Evolutionary conservation across 37 sponge, comb jelly and placozoan genomes (phyloP).

Genomic region (Spongilla lacustris): DNA sequence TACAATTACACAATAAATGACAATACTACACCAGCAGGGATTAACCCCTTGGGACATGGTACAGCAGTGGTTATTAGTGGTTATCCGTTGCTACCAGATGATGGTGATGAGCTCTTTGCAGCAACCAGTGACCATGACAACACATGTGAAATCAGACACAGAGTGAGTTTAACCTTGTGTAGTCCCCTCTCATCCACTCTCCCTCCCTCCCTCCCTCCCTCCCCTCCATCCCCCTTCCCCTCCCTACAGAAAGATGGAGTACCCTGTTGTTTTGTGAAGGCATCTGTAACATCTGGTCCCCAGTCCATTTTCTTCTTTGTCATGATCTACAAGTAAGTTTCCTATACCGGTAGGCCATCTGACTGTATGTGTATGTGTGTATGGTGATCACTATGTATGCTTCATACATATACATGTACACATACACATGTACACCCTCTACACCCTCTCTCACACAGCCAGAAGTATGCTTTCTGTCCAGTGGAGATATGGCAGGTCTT

Average conservation of each 20-base stretch:
- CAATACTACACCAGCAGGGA: no score
- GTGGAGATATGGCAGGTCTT: conserved; percentile 36
- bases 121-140: conserved; percentile 22
- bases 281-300: conserved; percentile 7
- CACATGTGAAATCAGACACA: conserved; percentile 23
- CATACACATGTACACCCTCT: not conserved
- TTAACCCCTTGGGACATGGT: not conserved
- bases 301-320: not conserved
- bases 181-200: not conserved
- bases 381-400: no score
- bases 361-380: no score
- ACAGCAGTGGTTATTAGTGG: not conserved
- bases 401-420: not conserved
- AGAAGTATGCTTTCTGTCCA: conserved; percentile 17
- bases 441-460: not conserved
- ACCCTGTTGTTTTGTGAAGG: conserved; percentile 16
- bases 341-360: no score
- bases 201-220: not conserved
- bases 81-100: not conserved
- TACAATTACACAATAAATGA: no score
- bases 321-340: conserved; percentile 16
- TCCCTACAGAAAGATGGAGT: not conserved
- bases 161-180: not conserved
- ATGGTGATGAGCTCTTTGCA: not conserved
- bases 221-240: not conserved